Evolutionary conservation across 2,113 vertebrate genomes (phyloP).

Genomic region (Emydura subglobosa): DNA sequence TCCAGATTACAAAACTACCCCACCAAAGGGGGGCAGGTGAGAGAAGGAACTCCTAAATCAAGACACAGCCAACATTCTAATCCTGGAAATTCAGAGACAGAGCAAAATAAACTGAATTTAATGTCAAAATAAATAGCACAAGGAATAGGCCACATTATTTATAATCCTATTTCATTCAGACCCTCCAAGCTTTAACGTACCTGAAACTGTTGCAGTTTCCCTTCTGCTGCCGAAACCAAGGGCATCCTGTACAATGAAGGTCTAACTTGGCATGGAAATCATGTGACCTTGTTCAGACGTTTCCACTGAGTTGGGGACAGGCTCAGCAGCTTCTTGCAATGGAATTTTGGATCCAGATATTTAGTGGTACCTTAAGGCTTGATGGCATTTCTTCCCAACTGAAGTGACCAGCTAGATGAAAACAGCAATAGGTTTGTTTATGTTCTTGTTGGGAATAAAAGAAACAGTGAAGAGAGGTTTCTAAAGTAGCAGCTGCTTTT

Average conservation of each 20-base stretch:
- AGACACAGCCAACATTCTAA: fast-evolving
- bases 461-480: not conserved
- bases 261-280: not conserved
- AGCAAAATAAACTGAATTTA: not conserved
- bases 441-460: not conserved
- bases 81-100: fast-evolving
- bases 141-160: fast-evolving
- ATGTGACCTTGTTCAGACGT: not conserved
- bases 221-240: not conserved
- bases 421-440: not conserved
- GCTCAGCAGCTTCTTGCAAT: not conserved
- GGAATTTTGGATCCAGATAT: not conserved
- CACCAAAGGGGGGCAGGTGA: fast-evolving
- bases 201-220: not conserved
- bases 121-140: fast-evolving
- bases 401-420: not conserved
- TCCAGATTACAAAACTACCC: fast-evolving
- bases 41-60: fast-evolving
- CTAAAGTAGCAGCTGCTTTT: not conserved
- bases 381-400: not conserved
- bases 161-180: fast-evolving
- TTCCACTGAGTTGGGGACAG: not conserved
- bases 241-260: not conserved
- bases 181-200: not conserved
- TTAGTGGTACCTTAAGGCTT: not conserved